Evolutionary conservation across 2,888 invertebrate species (phyloP).

Genomic region (Latrodectus hesperus): DNA sequence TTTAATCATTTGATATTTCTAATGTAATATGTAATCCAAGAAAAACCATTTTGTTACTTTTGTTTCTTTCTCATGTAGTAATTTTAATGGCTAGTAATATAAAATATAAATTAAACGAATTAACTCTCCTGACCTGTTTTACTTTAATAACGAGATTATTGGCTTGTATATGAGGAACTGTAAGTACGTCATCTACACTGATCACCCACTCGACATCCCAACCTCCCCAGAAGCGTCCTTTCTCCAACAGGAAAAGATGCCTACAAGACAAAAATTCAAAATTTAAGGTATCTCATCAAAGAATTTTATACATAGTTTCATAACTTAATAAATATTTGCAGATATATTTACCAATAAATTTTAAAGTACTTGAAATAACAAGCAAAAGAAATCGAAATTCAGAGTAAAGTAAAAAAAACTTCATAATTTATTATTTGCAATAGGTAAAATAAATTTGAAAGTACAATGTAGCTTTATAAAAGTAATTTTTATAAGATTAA

Average conservation of each 20-base stretch:
- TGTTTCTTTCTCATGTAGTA: not conserved
- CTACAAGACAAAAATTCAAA: conserved; percentile 76
- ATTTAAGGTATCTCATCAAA: no score
- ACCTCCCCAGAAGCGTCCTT: conserved; percentile 81
- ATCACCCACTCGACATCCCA: conserved; percentile 87
- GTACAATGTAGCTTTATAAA: no score
- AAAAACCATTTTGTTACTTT: not conserved
- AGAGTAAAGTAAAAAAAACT: no score
- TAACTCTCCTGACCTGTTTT: conserved; percentile 80
- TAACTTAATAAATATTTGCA: no score
- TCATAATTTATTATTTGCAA: no score
- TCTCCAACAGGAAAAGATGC: conserved; percentile 83
- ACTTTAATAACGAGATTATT: conserved; percentile 83
- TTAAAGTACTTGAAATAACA: no score
- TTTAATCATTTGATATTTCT: not conserved
- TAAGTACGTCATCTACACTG: conserved; percentile 83
- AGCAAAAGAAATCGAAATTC: no score
- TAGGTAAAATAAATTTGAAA: no score
- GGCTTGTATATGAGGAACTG: conserved; percentile 79
- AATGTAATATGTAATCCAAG: not conserved
- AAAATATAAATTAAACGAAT: not conserved
- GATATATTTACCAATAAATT: no score
- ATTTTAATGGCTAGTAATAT: not conserved
- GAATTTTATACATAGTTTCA: no score
- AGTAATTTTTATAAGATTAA: no score